These are phyloP conservation scores for Caerostris darwini DNA, from an alignment of 1,140 invertebrate species.

Conservation along the genomic window DNA sequence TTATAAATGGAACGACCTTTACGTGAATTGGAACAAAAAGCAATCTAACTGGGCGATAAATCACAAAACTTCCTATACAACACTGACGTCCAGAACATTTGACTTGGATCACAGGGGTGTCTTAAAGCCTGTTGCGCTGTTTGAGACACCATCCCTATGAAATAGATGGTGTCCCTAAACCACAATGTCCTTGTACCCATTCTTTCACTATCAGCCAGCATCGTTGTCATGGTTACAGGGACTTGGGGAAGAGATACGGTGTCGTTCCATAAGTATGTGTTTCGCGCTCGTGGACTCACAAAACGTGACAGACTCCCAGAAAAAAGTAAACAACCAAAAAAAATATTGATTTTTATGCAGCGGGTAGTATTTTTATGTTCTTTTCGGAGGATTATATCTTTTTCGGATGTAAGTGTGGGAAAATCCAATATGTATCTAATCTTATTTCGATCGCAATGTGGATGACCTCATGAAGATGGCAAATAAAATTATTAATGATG, in stretches of 20 bases:
- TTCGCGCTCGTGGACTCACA: background rate
- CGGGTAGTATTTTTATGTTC: too few species aligned
- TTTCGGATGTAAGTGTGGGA: too few species aligned
- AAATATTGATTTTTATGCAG: background rate
- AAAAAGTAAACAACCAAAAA: background rate
- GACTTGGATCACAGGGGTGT: background rate
- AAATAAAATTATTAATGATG: too few species aligned
- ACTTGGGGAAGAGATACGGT: background rate
- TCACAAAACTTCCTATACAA: background rate
- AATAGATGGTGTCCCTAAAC: background rate
- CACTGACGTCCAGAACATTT: background rate
- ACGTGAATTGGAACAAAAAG: background rate
- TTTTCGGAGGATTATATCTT: too few species aligned
- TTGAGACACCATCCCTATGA: background rate
- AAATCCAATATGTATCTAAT: too few species aligned
- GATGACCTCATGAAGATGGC: too few species aligned
- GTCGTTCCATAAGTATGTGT: background rate
- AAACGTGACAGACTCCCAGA: background rate
- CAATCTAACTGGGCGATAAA: background rate
- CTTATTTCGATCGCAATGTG: too few species aligned
- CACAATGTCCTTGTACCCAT: background rate
- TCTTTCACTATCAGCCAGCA: background rate
- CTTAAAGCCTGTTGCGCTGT: constrained; percentile 4
- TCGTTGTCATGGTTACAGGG: background rate
- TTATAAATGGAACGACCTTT: background rate